Base-by-base conservation (phyloP, 2,797 vertebrate genomes). In the Brotogeris chrysoptera region DNA sequence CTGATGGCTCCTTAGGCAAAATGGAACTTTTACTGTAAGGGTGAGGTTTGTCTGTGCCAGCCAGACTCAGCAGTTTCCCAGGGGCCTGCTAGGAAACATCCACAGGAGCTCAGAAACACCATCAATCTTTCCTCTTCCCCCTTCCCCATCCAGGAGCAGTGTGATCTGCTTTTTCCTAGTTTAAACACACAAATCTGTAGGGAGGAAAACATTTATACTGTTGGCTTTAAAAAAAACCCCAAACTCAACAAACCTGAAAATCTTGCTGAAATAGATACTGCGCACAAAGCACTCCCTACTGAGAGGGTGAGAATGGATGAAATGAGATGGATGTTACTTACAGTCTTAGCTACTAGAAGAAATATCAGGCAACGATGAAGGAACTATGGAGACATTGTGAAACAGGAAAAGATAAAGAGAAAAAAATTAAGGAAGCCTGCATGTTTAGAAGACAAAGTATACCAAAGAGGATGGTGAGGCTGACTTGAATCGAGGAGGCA, bases 1-100 rank as follows among this genome's bases (percentile, higher is more conserved):
- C 36, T 52, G 69, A 10, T 18, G 46, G 30, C 63, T 88, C 77
- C 76, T 65, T 6, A 1, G 27, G 85, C 80, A 52, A 71, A 91
- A 79, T 55, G 84, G 46, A 44, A 15, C 38, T 89, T 64, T 78
- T 46, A 17, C 25, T 57, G 4, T 46, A 16, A 87, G 90, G 86
- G 92, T 32, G 78, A 95, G 74, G 86, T 66, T 96, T 34, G 16
- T 38, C 53, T 2, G 0, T 44, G 78, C 71, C 50, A 64, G 78
- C 71, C 59, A 68, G 39, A 27, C 72, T 93, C 89, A 68, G 84
- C 91, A 96, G 34, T 87, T 96, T 94, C 94, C 84, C 92, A 86
- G 84, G 55, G 57, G 60, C 69, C 76, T 60, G 91, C 65, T 57
- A 80, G 80, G 72, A 92, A 91, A 76, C 78, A 93, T 93, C 84